Evolutionary conservation across 2,113 vertebrate species (phyloP).

Genomic region (Pyxicephalus adspersus): DNA sequence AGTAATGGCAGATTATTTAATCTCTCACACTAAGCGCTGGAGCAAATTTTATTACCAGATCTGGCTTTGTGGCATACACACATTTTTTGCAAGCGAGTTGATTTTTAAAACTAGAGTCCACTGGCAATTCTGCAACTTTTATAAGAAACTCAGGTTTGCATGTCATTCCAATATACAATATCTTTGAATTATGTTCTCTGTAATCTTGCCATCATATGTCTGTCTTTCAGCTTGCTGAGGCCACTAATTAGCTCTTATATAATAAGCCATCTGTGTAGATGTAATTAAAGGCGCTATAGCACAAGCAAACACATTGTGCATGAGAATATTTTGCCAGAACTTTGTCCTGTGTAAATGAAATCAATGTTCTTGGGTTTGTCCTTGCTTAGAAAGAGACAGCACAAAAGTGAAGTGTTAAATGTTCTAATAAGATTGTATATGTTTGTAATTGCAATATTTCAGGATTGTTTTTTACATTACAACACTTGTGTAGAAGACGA

Average conservation of each 20-base stretch:
- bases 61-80: too few species aligned
- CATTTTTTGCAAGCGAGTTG: too few species aligned
- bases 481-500: too few species aligned
- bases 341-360: background rate
- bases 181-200: constrained; percentile 28
- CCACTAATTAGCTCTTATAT: constrained; percentile 67
- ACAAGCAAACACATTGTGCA: constrained; percentile 32
- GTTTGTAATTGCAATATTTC: background rate
- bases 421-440: background rate
- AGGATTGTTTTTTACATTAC: too few species aligned
- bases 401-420: background rate
- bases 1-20: too few species aligned
- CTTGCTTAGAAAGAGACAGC: background rate
- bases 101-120: too few species aligned
- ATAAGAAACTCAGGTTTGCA: background rate
- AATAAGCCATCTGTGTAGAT: constrained; percentile 70
- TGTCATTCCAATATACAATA: constrained; percentile 4
- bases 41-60: too few species aligned
- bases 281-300: constrained; percentile 63
- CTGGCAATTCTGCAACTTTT: too few species aligned
- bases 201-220: constrained; percentile 55
- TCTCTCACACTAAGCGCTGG: too few species aligned
- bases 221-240: constrained; percentile 61
- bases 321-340: background rate
- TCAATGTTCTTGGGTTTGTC: background rate